These are phyloP conservation scores for Alsophila aescularia DNA, from an alignment of 2,888 invertebrate species.

Conservation along the genomic window DNA sequence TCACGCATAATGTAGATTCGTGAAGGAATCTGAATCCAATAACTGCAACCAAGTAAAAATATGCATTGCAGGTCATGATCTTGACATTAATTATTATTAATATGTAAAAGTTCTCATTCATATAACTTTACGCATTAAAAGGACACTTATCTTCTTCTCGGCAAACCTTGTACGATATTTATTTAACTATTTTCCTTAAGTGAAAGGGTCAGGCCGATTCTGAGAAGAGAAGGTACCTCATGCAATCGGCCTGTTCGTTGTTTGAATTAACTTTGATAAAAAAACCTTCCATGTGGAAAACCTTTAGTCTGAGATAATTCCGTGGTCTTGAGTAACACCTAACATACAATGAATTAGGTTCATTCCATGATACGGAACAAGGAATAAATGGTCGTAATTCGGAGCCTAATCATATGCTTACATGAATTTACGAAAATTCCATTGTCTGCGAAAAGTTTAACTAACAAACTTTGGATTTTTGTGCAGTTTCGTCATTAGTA, in stretches of 20 bases:
- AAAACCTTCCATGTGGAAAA: background rate
- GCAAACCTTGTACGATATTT: slow-evolving; percentile 4
- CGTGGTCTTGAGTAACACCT: background rate
- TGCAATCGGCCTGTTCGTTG: background rate
- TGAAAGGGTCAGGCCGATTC: slow-evolving; percentile 17
- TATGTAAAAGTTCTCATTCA: too few relatives aligned
- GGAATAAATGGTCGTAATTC: slow-evolving; percentile 14
- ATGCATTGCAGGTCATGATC: too few relatives aligned
- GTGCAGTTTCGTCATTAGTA: slow-evolving; percentile 12
- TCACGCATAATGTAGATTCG: too few relatives aligned
- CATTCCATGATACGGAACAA: slow-evolving; percentile 8
- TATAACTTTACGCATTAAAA: background rate
- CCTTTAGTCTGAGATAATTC: background rate
- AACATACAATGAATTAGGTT: too few relatives aligned
- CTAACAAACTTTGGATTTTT: slow-evolving; percentile 2
- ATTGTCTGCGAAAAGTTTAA: slow-evolving; percentile 18
- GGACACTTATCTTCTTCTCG: background rate
- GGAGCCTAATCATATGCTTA: slow-evolving; percentile 20
- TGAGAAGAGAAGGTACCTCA: slow-evolving; percentile 21
- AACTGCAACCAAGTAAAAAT: too few relatives aligned
- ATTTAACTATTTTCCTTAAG: slow-evolving; percentile 23
- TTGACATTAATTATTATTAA: too few relatives aligned
- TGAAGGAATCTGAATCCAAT: too few relatives aligned
- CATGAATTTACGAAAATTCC: slow-evolving; percentile 17
- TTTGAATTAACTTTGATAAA: background rate